Evolutionary conservation across 2,888 invertebrate species (phyloP), one percentile per base, ranked within the genome.

Genomic region (Ctena decussata): DNA sequence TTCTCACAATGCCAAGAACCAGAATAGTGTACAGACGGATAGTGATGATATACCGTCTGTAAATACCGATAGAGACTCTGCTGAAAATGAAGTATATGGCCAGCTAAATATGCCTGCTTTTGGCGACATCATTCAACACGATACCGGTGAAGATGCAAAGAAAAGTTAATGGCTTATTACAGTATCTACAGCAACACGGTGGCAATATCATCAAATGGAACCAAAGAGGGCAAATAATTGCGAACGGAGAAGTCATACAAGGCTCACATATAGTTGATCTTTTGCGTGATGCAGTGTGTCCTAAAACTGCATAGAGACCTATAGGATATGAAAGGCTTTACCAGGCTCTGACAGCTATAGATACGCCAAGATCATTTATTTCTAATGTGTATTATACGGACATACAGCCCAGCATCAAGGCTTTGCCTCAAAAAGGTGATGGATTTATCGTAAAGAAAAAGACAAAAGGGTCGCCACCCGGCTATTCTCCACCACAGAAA

Each of bases 391-490:
- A 15, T 15, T 41, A 41, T 15, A 41, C 41, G 6, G 41, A 39
- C 44, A n/a, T 37, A 24, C 30, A 39, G 8, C 49, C 24, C 18
- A 49, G 41, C 21, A 27, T 41, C 2, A 46, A 18, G 21, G 24
- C 1, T 15, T 32, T 37, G n/a, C n/a, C 24, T 35, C 53, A 75
- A 41, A 11, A 32, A 18, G 75, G 57, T 15, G 24, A n/a, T n/a
- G 57, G 75, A n/a, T 35, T 24, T 32, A 41, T 75, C 5, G 75
- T 75, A 0, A 75, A 57, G 39, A 53, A 57, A 24, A 75, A 12
- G 21, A 75, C 57, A n/a, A 57, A 41, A 24, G 37, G 57, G 15
- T 2, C 75, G 21, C 57, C 41, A 8, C 75, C 75, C 32, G 57
- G 75, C 2, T 57, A 37, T 75, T 41, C 21, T 6, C 11, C 24